phyloP scores from a whole-genome alignment of 30 jellyfish, hydroid and myxozoan species.

The Pseudorhiza aurosa region DNA sequence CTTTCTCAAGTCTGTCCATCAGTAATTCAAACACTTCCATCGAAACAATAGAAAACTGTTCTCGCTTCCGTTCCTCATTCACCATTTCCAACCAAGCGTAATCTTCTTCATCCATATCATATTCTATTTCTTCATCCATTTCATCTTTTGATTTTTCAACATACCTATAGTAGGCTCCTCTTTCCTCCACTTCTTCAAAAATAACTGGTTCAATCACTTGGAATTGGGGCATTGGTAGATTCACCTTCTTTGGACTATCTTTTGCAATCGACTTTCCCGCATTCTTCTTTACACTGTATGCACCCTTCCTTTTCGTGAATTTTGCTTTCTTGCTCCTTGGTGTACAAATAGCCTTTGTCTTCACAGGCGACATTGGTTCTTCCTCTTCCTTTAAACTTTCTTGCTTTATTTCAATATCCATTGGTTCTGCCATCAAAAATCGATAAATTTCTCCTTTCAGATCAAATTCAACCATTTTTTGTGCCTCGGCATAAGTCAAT shows the following conservation, averaged over 20 bases:
- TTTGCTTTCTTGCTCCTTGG: slow-evolving; percentile 59
- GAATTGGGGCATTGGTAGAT: slow-evolving; percentile 63
- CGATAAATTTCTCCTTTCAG: slow-evolving; percentile 83
- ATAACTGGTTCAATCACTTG: slow-evolving; percentile 51
- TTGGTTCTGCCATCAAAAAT: slow-evolving; percentile 72
- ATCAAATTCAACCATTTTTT: slow-evolving; percentile 96
- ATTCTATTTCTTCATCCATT: slow-evolving; percentile 94
- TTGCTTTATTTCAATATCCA: slow-evolving; percentile 63
- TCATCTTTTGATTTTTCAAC: slow-evolving; percentile 93
- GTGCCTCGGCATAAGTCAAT: slow-evolving; percentile 97
- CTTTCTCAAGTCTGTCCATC: slow-evolving; percentile 97
- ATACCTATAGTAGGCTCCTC: slow-evolving; percentile 90
- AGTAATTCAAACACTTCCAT: slow-evolving; percentile 90
- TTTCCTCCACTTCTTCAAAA: slow-evolving; percentile 65
- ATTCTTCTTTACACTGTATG: slow-evolving; percentile 48
- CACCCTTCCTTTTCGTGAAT: slow-evolving; percentile 68
- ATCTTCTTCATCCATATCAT: slow-evolving; percentile 99
- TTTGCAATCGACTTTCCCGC: slow-evolving; percentile 35
- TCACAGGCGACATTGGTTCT: slow-evolving; percentile 57
- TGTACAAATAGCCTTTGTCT: slow-evolving; percentile 59
- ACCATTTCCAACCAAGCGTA: slow-evolving; percentile 88
- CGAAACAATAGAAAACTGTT: slow-evolving; percentile 65
- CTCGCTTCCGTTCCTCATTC: slow-evolving; percentile 85
- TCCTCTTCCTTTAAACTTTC: slow-evolving; percentile 55
- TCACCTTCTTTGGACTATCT: slow-evolving; percentile 59